phyloP scores from a whole-genome alignment of 2,888 invertebrate species.

The Leptinotarsa rubiginosa region DNA sequence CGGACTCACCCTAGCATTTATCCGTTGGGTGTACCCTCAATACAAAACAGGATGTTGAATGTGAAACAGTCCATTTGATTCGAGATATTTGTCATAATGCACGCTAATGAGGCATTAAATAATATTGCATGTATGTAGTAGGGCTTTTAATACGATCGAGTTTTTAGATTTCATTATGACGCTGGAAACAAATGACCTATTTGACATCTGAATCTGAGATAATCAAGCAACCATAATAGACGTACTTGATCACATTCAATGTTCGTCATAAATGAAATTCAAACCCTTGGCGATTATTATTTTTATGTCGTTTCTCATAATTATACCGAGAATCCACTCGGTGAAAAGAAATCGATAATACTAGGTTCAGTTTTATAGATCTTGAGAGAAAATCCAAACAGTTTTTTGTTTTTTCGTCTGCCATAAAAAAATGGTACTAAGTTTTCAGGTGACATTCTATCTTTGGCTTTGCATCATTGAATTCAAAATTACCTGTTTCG shows the following conservation, averaged over 20 bases:
- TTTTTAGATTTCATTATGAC: neutral
- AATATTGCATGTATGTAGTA: constrained; percentile 1
- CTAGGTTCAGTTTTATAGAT: too few relatives aligned
- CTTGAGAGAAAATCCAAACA: too few relatives aligned
- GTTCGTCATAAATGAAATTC: neutral
- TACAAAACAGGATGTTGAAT: constrained; percentile 41
- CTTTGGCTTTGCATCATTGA: too few relatives aligned
- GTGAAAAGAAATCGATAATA: too few relatives aligned
- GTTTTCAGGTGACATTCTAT: too few relatives aligned
- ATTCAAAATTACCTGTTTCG: too few relatives aligned
- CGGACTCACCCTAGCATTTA: constrained; percentile 41
- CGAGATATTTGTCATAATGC: constrained; percentile 27
- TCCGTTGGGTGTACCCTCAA: constrained; percentile 40
- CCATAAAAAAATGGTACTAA: too few relatives aligned
- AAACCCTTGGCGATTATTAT: too few relatives aligned
- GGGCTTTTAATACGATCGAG: neutral
- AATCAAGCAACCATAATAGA: neutral
- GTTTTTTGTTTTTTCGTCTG: too few relatives aligned
- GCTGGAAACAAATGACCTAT: neutral
- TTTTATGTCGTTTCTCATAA: too few relatives aligned
- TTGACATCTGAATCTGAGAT: neutral
- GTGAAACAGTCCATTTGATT: constrained; percentile 32
- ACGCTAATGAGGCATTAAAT: constrained; percentile 17
- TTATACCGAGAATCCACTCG: too few relatives aligned
- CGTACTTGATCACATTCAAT: neutral